Conservation (phyloP, 1,140 invertebrate species). For the Magallana ariakensis region DNA sequence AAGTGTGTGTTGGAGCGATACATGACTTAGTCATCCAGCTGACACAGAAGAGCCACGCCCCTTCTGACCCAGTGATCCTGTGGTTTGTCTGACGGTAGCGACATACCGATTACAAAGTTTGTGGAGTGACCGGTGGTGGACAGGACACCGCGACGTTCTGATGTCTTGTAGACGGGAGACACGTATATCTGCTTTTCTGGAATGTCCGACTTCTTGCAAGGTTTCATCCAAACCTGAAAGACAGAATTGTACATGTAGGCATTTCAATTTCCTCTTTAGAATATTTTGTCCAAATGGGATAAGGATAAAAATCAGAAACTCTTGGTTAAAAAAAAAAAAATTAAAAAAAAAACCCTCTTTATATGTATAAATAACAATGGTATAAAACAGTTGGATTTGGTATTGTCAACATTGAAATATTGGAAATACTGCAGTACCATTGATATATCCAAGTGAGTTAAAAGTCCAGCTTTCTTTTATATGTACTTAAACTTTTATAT, state of each 20-base stretch:
- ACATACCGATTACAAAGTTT: conserved; percentile 79
- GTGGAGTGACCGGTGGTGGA: conserved; percentile 80
- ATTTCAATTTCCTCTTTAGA: not conserved
- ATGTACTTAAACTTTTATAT: too few relatives aligned
- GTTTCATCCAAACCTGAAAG: conserved; percentile 77
- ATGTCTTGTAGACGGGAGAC: conserved; percentile 94
- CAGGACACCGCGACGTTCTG: conserved; percentile 83
- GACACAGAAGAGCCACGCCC: conserved; percentile 85
- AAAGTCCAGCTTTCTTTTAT: too few relatives aligned
- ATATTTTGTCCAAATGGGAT: not conserved
- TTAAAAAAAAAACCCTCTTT: too few relatives aligned
- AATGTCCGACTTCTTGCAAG: conserved; percentile 74
- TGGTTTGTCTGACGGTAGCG: conserved; percentile 75
- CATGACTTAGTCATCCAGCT: conserved; percentile 85
- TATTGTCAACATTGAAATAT: too few relatives aligned
- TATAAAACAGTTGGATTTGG: too few relatives aligned
- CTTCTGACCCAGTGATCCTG: conserved; percentile 79
- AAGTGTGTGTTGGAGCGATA: not conserved
- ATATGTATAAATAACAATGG: too few relatives aligned
- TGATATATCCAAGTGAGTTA: too few relatives aligned
- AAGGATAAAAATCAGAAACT: too few relatives aligned
- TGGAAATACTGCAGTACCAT: too few relatives aligned
- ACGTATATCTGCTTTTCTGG: conserved; percentile 82
- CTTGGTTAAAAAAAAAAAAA: too few relatives aligned
- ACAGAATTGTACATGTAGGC: not conserved